A percentile compares a stretch with the other conserved stretches of the same genome.
phyloP scores from a whole-genome alignment of 2,888 invertebrate genomes.

The Hyles lineata region DNA sequence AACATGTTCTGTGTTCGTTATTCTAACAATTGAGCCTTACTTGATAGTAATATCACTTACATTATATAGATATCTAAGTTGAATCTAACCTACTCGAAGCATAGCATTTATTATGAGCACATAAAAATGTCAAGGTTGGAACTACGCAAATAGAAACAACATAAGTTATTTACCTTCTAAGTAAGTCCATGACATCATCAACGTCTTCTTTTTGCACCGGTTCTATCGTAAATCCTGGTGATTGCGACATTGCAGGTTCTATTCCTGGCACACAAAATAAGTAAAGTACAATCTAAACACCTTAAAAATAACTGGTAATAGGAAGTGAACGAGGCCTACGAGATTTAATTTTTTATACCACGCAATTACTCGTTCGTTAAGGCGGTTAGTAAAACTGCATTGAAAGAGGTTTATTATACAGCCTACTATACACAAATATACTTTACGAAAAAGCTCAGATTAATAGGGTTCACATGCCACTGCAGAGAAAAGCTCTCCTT shows the following conservation, averaged over 20 bases:
- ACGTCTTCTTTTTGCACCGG: slow-evolving; percentile 76
- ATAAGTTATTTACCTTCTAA: slow-evolving; percentile 81
- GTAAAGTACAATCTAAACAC: neutral
- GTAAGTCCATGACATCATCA: slow-evolving; percentile 82
- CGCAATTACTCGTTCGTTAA: neutral
- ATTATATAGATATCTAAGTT: neutral
- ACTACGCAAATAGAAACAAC: neutral
- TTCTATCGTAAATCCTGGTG: slow-evolving; percentile 60
- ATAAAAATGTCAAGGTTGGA: slow-evolving; percentile 37
- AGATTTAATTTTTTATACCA: neutral
- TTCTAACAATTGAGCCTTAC: too few relatives aligned
- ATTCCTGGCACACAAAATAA: neutral
- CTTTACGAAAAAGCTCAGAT: neutral
- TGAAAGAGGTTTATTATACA: neutral
- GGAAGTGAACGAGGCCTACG: neutral
- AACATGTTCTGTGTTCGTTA: too few relatives aligned
- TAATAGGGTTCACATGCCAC: neutral
- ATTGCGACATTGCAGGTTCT: slow-evolving; percentile 45
- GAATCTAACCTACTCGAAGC: neutral
- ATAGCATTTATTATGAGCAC: slow-evolving; percentile 17
- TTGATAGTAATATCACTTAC: too few relatives aligned
- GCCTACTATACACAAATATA: neutral
- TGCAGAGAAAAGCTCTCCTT: neutral
- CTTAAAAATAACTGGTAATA: neutral
- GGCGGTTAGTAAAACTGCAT: neutral